These are phyloP conservation scores for Brachyrhaphis roseni DNA, from an alignment of 2,797 vertebrate species.

Conservation along the genomic window DNA sequence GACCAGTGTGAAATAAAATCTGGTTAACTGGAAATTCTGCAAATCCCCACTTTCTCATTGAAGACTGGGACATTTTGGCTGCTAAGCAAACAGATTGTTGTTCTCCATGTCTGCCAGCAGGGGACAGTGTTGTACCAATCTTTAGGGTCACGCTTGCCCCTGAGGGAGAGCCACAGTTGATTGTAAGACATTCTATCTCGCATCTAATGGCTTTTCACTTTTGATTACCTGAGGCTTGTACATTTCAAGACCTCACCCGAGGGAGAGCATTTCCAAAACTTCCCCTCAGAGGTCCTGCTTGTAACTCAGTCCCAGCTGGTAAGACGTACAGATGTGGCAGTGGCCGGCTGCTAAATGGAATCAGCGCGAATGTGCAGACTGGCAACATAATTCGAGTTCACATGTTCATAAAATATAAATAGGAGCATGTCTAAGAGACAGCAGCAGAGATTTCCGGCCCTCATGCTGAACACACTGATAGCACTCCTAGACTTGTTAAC, in stretches of 20 bases:
- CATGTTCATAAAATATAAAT: constrained; percentile 67
- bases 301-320: constrained; percentile 14
- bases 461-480: constrained; percentile 30
- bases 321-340: constrained; percentile 37
- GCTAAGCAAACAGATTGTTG: neutral
- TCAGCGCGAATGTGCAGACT: constrained; percentile 43
- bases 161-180: constrained; percentile 24
- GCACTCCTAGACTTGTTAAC: constrained; percentile 55
- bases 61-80: neutral
- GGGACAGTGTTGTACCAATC: constrained; percentile 64
- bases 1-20: constrained; percentile 23
- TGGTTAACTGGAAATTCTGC: constrained; percentile 13
- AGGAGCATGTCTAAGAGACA: constrained; percentile 25
- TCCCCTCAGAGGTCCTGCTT: constrained; percentile 35
- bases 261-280: constrained; percentile 43
- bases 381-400: constrained; percentile 59
- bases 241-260: constrained; percentile 47
- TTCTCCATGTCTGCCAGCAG: constrained; percentile 47
- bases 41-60: constrained; percentile 7
- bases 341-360: constrained; percentile 46
- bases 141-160: constrained; percentile 1
- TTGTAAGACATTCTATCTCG: constrained; percentile 55
- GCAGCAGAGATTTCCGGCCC: constrained; percentile 31
- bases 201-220: constrained; percentile 64
- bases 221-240: constrained; percentile 63